These are phyloP conservation scores for Neodiprion lecontei DNA, from an alignment of 1,140 invertebrate genomes.

Conservation along the genomic window DNA sequence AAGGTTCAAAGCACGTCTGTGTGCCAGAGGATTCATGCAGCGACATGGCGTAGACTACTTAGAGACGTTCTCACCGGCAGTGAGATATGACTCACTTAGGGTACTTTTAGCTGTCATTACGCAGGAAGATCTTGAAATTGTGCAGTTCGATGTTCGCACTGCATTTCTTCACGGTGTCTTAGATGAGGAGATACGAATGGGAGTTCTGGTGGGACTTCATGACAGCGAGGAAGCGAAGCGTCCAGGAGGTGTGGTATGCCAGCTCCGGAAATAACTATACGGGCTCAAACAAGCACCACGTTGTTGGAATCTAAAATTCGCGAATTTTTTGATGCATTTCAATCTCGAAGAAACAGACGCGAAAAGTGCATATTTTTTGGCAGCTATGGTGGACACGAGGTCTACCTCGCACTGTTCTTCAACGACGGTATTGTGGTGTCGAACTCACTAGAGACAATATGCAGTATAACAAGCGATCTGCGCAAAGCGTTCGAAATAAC, in stretches of 20 bases:
- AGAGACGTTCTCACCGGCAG: constrained; percentile 25
- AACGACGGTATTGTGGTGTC: constrained; percentile 5
- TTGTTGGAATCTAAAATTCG: constrained; percentile 46
- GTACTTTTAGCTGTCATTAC: constrained; percentile 38
- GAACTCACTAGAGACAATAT: constrained; percentile 10
- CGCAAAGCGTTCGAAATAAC: constrained; percentile 8
- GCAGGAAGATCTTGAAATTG: constrained; percentile 28
- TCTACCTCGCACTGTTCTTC: constrained; percentile 13
- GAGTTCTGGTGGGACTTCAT: constrained; percentile 34
- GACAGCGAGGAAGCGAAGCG: not conserved
- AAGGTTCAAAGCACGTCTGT: not conserved
- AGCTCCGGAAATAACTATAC: not conserved
- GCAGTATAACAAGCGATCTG: not conserved
- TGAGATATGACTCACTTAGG: constrained; percentile 32
- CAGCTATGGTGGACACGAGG: not conserved
- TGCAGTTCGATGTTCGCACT: constrained; percentile 46
- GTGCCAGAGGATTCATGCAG: not conserved
- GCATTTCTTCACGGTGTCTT: constrained; percentile 50
- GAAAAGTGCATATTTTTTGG: constrained; percentile 27
- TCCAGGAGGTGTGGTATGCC: not conserved
- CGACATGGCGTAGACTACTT: not conserved
- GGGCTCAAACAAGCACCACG: constrained; percentile 26
- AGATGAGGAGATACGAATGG: constrained; percentile 34
- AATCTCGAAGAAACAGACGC: not conserved
- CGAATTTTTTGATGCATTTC: constrained; percentile 15